A percentile compares a stretch with the other conserved stretches of the same genome.
Evolutionary conservation across 2,888 invertebrate species (phyloP).

Genomic region (Himalopsyche kuldschensis): DNA sequence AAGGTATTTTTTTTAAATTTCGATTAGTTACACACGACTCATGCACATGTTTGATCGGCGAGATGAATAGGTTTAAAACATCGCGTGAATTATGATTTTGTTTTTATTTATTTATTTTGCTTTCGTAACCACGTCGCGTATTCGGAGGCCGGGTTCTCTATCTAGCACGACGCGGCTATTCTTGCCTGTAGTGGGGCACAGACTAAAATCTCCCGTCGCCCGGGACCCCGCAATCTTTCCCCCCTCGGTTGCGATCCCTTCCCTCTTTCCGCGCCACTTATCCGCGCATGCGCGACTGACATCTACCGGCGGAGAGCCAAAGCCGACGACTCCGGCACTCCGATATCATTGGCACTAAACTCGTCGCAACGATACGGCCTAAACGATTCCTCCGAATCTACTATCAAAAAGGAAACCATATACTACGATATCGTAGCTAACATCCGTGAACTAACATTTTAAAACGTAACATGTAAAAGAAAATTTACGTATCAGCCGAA

Average conservation of each 20-base stretch:
- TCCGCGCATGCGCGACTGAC: constrained; percentile 32
- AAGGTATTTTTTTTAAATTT: neutral
- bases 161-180: constrained; percentile 11
- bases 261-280: constrained; percentile 19
- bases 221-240: constrained; percentile 36
- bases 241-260: constrained; percentile 18
- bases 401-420: neutral
- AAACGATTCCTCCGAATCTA: neutral
- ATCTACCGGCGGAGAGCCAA: constrained; percentile 33
- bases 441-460: neutral
- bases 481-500: no score
- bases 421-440: neutral
- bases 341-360: neutral
- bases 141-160: neutral
- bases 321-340: constrained; percentile 1
- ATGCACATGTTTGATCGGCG: neutral
- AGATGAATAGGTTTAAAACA: neutral
- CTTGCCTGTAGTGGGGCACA: constrained; percentile 7
- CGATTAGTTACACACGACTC: neutral
- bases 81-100: neutral
- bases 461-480: no score
- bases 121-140: constrained; percentile 20
- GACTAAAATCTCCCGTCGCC: constrained; percentile 22
- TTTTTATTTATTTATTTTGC: constrained; percentile 13
- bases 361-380: neutral